phyloP scores from a whole-genome alignment of 2,888 invertebrate species.

The Hoplodrina blanda region DNA sequence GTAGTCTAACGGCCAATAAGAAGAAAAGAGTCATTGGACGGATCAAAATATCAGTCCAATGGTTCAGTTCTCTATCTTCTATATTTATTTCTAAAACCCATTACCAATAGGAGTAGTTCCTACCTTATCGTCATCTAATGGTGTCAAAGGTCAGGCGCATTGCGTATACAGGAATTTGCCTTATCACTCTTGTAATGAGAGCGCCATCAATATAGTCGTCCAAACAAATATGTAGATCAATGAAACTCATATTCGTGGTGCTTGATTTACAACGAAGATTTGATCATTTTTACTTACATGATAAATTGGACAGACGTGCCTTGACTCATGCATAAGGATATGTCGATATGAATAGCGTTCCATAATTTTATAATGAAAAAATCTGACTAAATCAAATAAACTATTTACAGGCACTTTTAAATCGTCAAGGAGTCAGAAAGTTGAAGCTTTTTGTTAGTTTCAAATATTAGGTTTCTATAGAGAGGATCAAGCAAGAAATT shows the following conservation, averaged over 20 bases:
- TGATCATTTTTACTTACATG: not conserved
- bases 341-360: not conserved
- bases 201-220: not conserved
- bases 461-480: too few relatives aligned
- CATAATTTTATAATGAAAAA: not conserved
- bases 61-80: not conserved
- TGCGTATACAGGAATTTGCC: slow-evolving; percentile 25
- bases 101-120: slow-evolving; percentile 1
- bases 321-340: not conserved
- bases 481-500: too few relatives aligned
- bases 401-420: too few relatives aligned
- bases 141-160: slow-evolving; percentile 18
- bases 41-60: not conserved
- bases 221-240: not conserved
- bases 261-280: not conserved
- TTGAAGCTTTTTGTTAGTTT: too few relatives aligned
- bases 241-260: not conserved
- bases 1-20: not conserved
- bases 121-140: slow-evolving; percentile 3
- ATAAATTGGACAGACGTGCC: not conserved
- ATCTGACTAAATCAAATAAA: not conserved
- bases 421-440: too few relatives aligned
- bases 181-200: slow-evolving; percentile 15
- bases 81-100: not conserved
- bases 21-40: not conserved